Percentiles rank a stretch among this genome's conserved stretches.
Conservation (phyloP, 2,113 vertebrate genomes). For the Caracal caracal region DNA sequence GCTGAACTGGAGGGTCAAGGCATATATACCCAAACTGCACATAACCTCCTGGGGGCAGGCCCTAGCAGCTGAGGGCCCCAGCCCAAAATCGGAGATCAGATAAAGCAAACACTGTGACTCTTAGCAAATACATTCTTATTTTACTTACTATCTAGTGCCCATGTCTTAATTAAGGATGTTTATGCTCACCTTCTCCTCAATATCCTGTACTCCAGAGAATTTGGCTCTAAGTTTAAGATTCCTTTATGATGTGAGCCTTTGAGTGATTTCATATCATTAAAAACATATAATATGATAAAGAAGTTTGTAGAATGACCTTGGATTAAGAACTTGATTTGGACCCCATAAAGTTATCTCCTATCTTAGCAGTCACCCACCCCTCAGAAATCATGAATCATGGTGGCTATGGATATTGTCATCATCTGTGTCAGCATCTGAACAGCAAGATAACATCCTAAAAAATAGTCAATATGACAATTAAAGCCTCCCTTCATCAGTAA, state of each 20-base stretch:
- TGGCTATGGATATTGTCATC: not conserved
- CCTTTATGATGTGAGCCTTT: not conserved
- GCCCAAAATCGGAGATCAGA: not conserved
- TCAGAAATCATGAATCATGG: not conserved
- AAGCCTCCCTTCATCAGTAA: not conserved
- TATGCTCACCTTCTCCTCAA: not conserved
- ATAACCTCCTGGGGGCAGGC: not conserved
- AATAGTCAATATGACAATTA: not conserved
- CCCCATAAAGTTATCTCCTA: not conserved
- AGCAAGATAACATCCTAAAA: not conserved
- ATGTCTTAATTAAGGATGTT: not conserved
- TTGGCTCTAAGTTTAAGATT: not conserved
- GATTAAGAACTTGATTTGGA: not conserved
- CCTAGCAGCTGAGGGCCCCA: not conserved
- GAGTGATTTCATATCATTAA: not conserved
- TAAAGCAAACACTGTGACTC: not conserved
- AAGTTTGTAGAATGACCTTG: not conserved
- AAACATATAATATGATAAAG: not conserved
- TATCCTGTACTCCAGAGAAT: not conserved
- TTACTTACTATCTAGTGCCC: not conserved
- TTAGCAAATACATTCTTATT: not conserved
- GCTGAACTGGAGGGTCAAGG: not conserved
- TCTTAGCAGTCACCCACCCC: not conserved
- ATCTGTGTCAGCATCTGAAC: not conserved
- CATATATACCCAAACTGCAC: not conserved